Base-by-base conservation (phyloP, 1,140 invertebrate species). In the Panulirus ornatus region DNA sequence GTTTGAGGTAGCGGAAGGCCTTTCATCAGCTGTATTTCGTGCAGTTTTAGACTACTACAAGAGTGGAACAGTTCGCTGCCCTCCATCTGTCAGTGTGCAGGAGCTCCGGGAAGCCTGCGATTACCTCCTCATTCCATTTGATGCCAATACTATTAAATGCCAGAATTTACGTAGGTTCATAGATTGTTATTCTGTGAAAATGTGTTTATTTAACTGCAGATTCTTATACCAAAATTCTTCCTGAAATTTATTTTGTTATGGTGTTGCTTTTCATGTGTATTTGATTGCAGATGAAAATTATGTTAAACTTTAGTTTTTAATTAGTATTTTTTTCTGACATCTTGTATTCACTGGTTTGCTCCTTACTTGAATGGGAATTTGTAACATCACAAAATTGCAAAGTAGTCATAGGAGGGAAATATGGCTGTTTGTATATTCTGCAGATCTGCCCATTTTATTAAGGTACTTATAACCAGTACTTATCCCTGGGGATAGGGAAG, bases 21-120 rank as follows among this genome's bases (percentile, higher is more conserved):
- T 99, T 91, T 98, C 98, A 0, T 97, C 99, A 0, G 97, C 97
- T 66, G 97, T 99, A 2, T 99, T 99, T 93, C 95, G 98, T 70
- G 97, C 98, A 0, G 98, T 99, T 93, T 94, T 99, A 92, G 99
- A 99, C 91, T 99, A 97, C 94, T 99, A 99, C 94, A 97, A 98
- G 91, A 96, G 96, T 71, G 98, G 98, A 19, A 94, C 96, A 2
- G 98, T 99, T 92, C 95, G 97, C 42, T 98, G 98, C 93, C 98
- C 98, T 0, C 95, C 95, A 19, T 96, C 96, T 73, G 97, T 98
- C 3, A 96, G 97, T 3, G 97, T 99, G 19, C 97, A 98, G 93
- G 99, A 99, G 94, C 94, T 99, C 54, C 95, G 98, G 79, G 99
- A 99, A 94, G 99, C 99, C 36, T 99, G 99, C 93, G 99, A 99